Percentiles rank a stretch among this genome's conserved stretches.
phyloP scores from a whole-genome alignment of 1,140 invertebrate species.

The Dreissena polymorpha region DNA sequence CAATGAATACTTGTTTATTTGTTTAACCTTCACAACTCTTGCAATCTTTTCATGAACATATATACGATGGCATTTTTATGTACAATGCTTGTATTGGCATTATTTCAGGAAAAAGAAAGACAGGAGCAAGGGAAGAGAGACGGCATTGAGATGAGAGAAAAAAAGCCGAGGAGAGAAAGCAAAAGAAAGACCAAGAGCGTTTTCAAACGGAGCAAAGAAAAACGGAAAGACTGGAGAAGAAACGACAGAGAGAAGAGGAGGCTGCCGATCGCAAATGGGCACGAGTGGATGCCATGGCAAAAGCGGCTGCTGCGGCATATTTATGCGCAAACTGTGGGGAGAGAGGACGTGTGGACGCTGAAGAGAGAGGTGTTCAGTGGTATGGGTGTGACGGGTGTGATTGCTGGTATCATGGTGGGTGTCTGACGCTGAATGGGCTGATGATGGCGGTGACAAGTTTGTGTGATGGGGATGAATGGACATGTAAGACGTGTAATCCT shows the following conservation, averaged over 20 bases:
- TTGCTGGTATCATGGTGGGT: no score
- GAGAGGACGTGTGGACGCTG: background rate
- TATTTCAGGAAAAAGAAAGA: no score
- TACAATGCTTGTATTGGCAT: no score
- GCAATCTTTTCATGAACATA: no score
- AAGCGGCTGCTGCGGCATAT: background rate
- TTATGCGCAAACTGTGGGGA: background rate
- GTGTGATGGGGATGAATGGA: no score
- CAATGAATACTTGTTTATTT: no score
- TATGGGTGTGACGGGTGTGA: slow-evolving; percentile 17
- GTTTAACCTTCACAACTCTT: no score
- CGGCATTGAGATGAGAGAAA: background rate
- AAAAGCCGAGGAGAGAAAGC: background rate
- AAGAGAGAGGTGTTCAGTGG: background rate
- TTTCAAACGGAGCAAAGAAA: background rate
- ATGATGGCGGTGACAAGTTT: no score
- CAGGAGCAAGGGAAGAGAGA: no score
- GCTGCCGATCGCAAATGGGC: background rate
- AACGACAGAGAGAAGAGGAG: background rate
- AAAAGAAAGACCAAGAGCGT: background rate
- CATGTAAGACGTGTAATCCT: no score
- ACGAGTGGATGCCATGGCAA: background rate
- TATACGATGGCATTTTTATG: no score
- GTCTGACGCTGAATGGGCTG: no score
- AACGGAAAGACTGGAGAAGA: background rate